Conservation (phyloP, 2,113 vertebrate species). For the Tetraodon nigroviridis region DNA sequence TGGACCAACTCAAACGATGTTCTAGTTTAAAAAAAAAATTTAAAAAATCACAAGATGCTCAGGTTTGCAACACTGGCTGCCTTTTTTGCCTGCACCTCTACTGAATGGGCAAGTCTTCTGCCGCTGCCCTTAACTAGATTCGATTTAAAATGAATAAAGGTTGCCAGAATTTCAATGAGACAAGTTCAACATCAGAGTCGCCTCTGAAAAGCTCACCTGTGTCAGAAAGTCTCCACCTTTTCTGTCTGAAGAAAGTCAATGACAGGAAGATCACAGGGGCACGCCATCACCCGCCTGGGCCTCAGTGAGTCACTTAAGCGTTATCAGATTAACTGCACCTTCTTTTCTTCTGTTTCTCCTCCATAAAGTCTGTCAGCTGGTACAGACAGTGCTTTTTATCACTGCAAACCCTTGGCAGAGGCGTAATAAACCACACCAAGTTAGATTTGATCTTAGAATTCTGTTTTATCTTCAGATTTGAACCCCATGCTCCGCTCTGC, state of each 20-base stretch:
- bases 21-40: conserved; percentile 28
- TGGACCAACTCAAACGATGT: conserved; percentile 8
- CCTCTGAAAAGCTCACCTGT: conserved; percentile 5
- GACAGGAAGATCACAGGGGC: too few relatives aligned
- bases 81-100: conserved; percentile 18
- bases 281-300: too few relatives aligned
- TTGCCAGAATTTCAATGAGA: conserved; percentile 42
- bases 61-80: conserved; percentile 37
- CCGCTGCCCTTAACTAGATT: conserved; percentile 57
- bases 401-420: too few relatives aligned
- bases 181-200: conserved; percentile 14
- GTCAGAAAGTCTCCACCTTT: conserved; percentile 6
- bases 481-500: not conserved
- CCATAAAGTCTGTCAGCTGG: too few relatives aligned
- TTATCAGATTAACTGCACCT: too few relatives aligned
- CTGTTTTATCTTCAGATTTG: too few relatives aligned
- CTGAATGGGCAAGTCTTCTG: conserved; percentile 29
- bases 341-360: too few relatives aligned
- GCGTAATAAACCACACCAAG: not conserved
- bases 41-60: too few relatives aligned
- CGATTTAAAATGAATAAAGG: conserved; percentile 32
- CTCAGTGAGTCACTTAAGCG: too few relatives aligned
- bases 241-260: too few relatives aligned
- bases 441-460: not conserved
- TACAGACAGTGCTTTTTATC: too few relatives aligned